Base-by-base conservation (phyloP, 2,888 invertebrate species). In the Ectemnius lituratus region DNA sequence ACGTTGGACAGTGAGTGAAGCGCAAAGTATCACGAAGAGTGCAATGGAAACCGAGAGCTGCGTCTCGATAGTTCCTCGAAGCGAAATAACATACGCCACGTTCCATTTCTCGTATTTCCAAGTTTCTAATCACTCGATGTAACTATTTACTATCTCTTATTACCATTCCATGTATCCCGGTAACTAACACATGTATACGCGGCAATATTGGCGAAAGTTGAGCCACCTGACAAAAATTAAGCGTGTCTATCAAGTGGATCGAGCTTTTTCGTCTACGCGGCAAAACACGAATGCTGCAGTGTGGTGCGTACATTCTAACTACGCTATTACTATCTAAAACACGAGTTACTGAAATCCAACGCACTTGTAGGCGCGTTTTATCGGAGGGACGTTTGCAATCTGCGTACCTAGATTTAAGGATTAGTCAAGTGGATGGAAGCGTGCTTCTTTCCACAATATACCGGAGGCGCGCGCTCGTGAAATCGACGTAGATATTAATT, bases 401-500 rank as follows among this genome's bases (percentile, higher is more conserved):
- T 13, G 69, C 70, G 56, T 72, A 76, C 37, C 45, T 81, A 76
- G 70, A 69, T 59, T 58, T 81, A 81, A 80, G 74, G 11, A 63
- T 78, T 66, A 70, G 65, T 71, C 66, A 62, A 20, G 68, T 16
- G 66, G 58, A 70, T 71, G 61, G 67, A 62, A 28, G 37, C 27
- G 52, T 59, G 70, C 62, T 75, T 62, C 28, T 45, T 11, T 57
- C 58, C 46, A 20, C n/a, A 56, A 11, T 20, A 14, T 47, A 57
- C 47, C 56, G 37, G 46, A 46, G 46, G 58, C 16, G 20, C 61
- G 37, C 37, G 37, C 49, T 59, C 58, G 45, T 14, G 45, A 45
- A 62, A 46, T 61, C 69, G 66, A 66, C 75, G 64, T 84, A 83
- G 73, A 67, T 73, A 75, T 75, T 78, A 84, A 84, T 83, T 86